phyloP scores from a whole-genome alignment of 2,113 vertebrate species.

The Micronycteris hirsuta region DNA sequence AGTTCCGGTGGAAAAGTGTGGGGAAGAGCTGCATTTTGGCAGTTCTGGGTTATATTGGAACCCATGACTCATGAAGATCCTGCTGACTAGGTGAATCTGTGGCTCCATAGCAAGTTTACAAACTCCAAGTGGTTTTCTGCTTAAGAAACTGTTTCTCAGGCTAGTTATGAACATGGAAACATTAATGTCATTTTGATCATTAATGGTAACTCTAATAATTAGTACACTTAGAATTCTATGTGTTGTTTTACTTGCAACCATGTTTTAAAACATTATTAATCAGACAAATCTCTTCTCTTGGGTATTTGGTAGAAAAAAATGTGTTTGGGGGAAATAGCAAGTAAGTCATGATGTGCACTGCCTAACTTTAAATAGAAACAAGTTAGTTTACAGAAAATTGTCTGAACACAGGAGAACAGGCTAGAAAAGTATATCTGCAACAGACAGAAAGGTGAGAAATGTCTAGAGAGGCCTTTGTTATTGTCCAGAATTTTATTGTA shows the following conservation, averaged over 20 bases:
- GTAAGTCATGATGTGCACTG: neutral
- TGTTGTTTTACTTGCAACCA: neutral
- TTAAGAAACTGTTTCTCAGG: neutral
- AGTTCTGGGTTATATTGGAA: neutral
- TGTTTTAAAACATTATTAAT: neutral
- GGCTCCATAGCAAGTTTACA: neutral
- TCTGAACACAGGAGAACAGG: neutral
- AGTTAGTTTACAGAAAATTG: neutral
- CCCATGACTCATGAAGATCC: neutral
- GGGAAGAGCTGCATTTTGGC: neutral
- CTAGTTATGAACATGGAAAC: neutral
- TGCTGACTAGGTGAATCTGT: neutral
- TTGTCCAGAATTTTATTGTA: neutral
- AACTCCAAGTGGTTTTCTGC: neutral
- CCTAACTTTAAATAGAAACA: neutral
- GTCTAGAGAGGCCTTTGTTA: neutral
- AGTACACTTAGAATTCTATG: neutral
- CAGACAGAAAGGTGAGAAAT: neutral
- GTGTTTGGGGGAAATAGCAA: neutral
- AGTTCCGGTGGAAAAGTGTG: constrained; percentile 18
- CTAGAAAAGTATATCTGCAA: neutral
- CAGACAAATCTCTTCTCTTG: neutral
- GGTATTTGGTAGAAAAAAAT: neutral
- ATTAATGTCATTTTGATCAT: neutral
- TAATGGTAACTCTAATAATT: neutral